phyloP scores from a whole-genome alignment of 2,113 vertebrate species.

The Cathartes aura region DNA sequence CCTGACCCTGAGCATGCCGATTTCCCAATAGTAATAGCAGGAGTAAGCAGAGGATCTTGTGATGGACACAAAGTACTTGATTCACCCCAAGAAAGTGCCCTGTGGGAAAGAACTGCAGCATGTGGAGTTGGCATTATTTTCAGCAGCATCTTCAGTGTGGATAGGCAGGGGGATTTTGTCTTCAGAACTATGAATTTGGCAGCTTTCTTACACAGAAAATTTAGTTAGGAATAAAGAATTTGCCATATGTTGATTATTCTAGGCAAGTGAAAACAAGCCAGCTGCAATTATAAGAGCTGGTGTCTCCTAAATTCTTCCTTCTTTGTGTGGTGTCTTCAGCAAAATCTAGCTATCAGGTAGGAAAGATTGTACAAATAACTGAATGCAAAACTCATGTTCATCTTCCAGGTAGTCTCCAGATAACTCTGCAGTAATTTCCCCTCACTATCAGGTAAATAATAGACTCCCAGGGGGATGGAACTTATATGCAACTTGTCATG shows the following conservation, averaged over 20 bases:
- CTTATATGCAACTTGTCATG: constrained; percentile 60
- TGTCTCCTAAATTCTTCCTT: not conserved
- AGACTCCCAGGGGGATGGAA: not conserved
- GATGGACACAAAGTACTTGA: not conserved
- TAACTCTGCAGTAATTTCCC: constrained; percentile 48
- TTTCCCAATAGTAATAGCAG: not conserved
- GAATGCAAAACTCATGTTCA: not conserved
- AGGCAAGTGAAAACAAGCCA: constrained; percentile 5
- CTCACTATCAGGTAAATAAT: constrained; percentile 34
- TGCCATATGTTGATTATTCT: not conserved
- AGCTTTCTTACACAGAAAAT: not conserved
- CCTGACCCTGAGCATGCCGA: not conserved
- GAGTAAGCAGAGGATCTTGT: not conserved
- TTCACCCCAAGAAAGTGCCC: not conserved
- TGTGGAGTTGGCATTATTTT: not conserved
- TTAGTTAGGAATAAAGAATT: not conserved
- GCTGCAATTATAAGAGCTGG: not conserved
- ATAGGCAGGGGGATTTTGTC: not conserved
- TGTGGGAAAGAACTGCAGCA: not conserved
- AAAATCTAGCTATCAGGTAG: not conserved
- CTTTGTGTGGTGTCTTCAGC: not conserved
- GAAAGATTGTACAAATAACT: not conserved
- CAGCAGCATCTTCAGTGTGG: not conserved
- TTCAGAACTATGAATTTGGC: not conserved
- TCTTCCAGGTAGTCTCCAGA: constrained; percentile 23